A percentile compares a stretch with the other conserved stretches of the same genome.
These are phyloP conservation scores for Synanthedon andrenaeformis DNA, from an alignment of 2,888 invertebrate species.

Conservation along the genomic window DNA sequence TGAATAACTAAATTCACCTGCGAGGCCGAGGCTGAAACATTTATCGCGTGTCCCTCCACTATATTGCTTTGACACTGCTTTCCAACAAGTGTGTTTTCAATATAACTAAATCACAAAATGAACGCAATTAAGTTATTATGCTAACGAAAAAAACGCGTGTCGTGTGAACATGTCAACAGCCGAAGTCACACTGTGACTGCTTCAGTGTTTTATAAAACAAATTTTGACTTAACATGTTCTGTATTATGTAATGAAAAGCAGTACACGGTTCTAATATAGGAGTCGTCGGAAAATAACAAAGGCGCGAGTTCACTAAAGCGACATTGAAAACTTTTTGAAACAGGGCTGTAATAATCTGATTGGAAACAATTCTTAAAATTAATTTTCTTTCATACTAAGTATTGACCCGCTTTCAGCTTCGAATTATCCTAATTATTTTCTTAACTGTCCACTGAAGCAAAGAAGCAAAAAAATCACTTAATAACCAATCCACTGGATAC, in stretches of 20 bases:
- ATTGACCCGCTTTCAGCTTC: too few species aligned
- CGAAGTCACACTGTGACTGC: constrained; percentile 32
- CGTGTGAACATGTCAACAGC: constrained; percentile 38
- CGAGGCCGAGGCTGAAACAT: constrained; percentile 8
- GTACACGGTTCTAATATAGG: not conserved
- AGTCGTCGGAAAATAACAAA: not conserved
- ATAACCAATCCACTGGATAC: too few species aligned
- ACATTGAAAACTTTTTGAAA: not conserved
- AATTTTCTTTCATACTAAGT: too few species aligned
- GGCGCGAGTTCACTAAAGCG: not conserved
- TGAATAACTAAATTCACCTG: constrained; percentile 8
- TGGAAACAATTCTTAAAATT: not conserved
- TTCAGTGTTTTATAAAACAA: constrained; percentile 10
- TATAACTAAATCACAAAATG: not conserved
- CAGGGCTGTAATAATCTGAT: not conserved
- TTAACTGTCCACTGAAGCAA: too few species aligned
- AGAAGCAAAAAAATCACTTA: too few species aligned
- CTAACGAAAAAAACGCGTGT: constrained; percentile 12
- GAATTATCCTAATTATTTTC: too few species aligned
- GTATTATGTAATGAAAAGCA: not conserved
- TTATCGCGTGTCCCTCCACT: constrained; percentile 11
- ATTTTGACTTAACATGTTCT: constrained; percentile 7
- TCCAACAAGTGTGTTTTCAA: not conserved
- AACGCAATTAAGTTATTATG: not conserved
- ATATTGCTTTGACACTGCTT: constrained; percentile 6